Percentiles rank a stretch among this genome's conserved stretches.
phyloP scores from a whole-genome alignment of 2,888 invertebrate species.

The Drosophila formosana region DNA sequence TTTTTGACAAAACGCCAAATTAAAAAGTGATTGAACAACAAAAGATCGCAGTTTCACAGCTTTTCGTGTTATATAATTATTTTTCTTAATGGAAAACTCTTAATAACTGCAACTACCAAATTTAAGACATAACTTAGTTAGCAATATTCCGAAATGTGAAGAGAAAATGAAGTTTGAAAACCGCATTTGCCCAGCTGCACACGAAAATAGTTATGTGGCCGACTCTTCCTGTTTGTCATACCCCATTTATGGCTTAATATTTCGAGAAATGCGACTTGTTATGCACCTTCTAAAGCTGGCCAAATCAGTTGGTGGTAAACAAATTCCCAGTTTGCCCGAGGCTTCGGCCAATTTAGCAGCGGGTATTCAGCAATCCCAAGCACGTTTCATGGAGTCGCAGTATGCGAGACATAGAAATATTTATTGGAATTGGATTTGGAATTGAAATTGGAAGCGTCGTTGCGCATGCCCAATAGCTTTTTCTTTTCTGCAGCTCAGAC shows the following conservation, averaged over 20 bases:
- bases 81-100: not conserved
- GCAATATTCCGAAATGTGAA: not conserved
- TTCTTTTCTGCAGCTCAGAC: constrained; percentile 22
- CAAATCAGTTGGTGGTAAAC: constrained; percentile 8
- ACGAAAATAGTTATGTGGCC: not conserved
- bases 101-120: not conserved
- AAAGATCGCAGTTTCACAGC: not conserved
- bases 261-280: constrained; percentile 34
- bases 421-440: constrained; percentile 16
- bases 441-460: constrained; percentile 26
- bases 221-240: constrained; percentile 18
- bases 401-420: constrained; percentile 27
- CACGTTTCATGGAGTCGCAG: constrained; percentile 46
- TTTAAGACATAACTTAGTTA: too few relatives aligned
- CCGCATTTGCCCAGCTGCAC: not conserved
- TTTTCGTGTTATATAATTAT: not conserved
- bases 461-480: constrained; percentile 67
- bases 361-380: constrained; percentile 32
- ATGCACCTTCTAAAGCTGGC: constrained; percentile 11
- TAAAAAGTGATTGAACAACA: not conserved
- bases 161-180: not conserved
- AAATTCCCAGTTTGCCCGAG: constrained; percentile 14
- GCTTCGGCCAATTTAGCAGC: constrained; percentile 20
- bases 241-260: constrained; percentile 7
- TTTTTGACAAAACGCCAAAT: too few relatives aligned